Evolutionary conservation across 2,113 vertebrate genomes (phyloP), one percentile per base, ranked within the genome.

Genomic region (Paratilapia polleni): DNA sequence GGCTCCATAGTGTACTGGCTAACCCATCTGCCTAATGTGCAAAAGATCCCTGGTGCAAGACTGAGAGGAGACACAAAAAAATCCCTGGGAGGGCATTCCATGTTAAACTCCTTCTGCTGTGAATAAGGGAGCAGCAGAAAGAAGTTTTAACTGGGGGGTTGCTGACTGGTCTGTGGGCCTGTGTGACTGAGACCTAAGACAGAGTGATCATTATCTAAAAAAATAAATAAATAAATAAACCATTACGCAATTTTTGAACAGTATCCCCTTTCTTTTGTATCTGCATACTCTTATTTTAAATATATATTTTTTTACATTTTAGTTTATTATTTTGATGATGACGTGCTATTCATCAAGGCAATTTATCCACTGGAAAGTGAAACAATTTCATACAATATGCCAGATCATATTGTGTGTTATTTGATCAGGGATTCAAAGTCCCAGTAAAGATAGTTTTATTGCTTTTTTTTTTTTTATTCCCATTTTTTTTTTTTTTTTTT

Each of bases 361-460:
- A 82, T 61, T 82, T 78, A 64, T 47, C 28, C 57, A 68, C 15
- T 52, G 31, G 41, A 81, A 77, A 80, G 19, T 34, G 5, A 22
- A 87, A 89, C 82, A 22, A 85, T 85, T 90, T 82, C 8, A 77
- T 17, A 54, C 85, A 81, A 74, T 63, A 84, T 78, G 85, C 63
- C 70, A 4, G n/a, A 58, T 87, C 64, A 56, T 66, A 36, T 63
- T 54, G 75, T 79, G 85, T 62, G 87, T 89, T 70, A 93, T 91
- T 89, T 82, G 89, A 93, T 91, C 78, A 87, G 90, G 86, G 88
- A 88, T 62, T 57, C 17, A 58, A 61, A 73, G 77, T 85, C 88
- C 91, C 81, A 36, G 82, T 63, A 73, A 90, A 68, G 82, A 91
- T 78, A 66, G 76, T 85, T 86, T 90, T 94, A 94, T 94, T 92